Base-by-base conservation (phyloP, 2,797 vertebrate species). In the Nyctalus aviator region DNA sequence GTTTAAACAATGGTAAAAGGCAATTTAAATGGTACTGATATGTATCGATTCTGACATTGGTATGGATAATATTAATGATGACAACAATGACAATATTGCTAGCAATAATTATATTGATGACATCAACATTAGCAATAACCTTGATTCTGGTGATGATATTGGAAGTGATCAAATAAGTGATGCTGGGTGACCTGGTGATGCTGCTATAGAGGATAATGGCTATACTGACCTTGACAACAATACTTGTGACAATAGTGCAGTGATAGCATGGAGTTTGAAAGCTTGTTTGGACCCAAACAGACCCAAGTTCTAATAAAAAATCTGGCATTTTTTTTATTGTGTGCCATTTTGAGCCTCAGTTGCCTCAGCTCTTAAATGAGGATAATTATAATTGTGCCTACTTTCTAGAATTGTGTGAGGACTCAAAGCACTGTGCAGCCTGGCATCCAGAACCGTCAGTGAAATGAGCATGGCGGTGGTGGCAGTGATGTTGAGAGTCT, bases 171-270 rank as follows among this genome's bases (percentile, higher is more conserved):
- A 64, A 50, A 35, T 77, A 88, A 64, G 53, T 2, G 3, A 30
- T 37, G 15, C 23, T 5, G 0, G 50, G 69, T 53, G 75, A 50
- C 27, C 48, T 21, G 10, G 62, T 37, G 78, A 44, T 1, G 7
- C 23, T 3, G 27, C 27, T 1, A 3, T 15, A 8, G 35, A 41
- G 9, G 32, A 46, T 32, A 37, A 44, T 1, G 9, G 53, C 3
- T n/a, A 5, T 2, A 18, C 4, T 59, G n/a, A 41, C 32, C 0
- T 4, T 4, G 11, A 23, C 1, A 17, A 72, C 8, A 15, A 18
- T 0, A 2, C 46, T 27, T 66, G 21, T 27, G n/a, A n/a, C 3
- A 4, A 46, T 10, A 12, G 35, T 1, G 2, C 4, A 1, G 18
- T 5, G n/a, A 37, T 1, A 8, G 10, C 12, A 2, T 2, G 6